Conservation (phyloP, 2,113 vertebrate species). For the Heteronetta atricapilla region DNA sequence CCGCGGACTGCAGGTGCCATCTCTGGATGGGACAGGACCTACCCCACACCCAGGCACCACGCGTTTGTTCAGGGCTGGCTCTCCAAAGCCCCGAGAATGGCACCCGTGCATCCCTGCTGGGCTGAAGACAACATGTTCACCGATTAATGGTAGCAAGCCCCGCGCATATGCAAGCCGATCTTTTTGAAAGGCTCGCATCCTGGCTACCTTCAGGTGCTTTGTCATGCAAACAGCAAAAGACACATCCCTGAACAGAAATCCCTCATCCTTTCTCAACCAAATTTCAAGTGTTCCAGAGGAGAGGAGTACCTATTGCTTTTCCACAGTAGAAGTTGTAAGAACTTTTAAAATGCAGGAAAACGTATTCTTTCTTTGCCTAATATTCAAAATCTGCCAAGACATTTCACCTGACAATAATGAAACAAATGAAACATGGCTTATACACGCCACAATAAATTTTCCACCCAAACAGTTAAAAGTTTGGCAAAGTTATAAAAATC, state of each 20-base stretch:
- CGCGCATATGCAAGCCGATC: slow-evolving; percentile 36
- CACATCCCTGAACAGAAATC: slow-evolving; percentile 31
- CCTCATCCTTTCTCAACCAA: background rate
- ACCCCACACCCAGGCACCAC: background rate
- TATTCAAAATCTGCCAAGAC: background rate
- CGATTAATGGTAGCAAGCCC: slow-evolving; percentile 1
- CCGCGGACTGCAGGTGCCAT: background rate
- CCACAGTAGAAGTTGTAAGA: background rate
- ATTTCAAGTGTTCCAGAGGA: background rate
- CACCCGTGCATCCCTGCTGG: background rate
- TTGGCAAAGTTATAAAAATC: background rate
- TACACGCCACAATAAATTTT: background rate
- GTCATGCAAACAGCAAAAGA: slow-evolving; percentile 42
- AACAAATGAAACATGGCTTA: background rate
- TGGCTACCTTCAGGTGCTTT: slow-evolving; percentile 52
- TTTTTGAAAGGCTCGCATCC: slow-evolving; percentile 29
- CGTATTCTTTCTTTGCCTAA: fast-evolving
- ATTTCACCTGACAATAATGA: background rate
- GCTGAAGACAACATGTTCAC: slow-evolving; percentile 1
- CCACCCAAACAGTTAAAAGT: background rate
- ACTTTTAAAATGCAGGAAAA: background rate
- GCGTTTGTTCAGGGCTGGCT: too few species aligned
- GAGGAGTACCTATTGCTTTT: background rate
- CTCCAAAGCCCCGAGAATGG: background rate
- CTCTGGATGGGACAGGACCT: background rate